Base-by-base conservation (phyloP, 2,797 vertebrate genomes). In the Calcarius lapponicus region DNA sequence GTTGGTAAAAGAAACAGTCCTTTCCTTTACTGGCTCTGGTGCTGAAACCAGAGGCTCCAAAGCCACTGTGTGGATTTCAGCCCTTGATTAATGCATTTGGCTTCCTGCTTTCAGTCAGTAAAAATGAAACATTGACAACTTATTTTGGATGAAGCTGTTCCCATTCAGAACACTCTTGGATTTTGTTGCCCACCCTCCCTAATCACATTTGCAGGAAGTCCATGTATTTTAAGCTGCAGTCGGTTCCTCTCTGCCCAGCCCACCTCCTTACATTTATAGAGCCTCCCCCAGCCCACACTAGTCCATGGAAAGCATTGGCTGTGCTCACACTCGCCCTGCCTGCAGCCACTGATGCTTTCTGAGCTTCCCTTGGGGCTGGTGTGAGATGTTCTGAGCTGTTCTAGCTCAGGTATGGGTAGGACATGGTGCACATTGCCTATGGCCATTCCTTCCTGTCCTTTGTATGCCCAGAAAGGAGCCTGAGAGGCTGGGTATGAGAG, bases 141-240 rank as follows among this genome's bases (percentile, higher is more conserved):
- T 91, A 78, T 86, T 94, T 87, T 31, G 72, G 58, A 54, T 67
- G 45, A 74, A 91, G 61, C 85, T 92, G 29, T 93, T 91, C 50
- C 57, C 65, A 85, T 95, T 95, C 90, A 91, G 76, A 93, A 45
- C 19, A 11, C 53, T 76, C 53, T 85, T 45, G 64, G 60, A 11
- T 62, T 80, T 89, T 73, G 34, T 87, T 94, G 90, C 82, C 69
- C 84, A 91, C 80, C 56, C 54, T 88, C 87, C 81, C 79, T n/a
- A 67, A 73, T 67, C 6, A 6, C 81, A 66, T 93, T 93, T 89
- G 57, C 92, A 88, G 93, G 87, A 96, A 95, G 90, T 74, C 51
- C 92, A 80, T 85, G 74, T 92, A 74, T 91, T 95, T 92, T 67
- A 70, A 84, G 86, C 78, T 91, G 80, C 78, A 85, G 62, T 58